Base-by-base conservation (phyloP, 2,113 vertebrate genomes). In the crab-eating macaque (Macaca fascicularis) region DNA sequence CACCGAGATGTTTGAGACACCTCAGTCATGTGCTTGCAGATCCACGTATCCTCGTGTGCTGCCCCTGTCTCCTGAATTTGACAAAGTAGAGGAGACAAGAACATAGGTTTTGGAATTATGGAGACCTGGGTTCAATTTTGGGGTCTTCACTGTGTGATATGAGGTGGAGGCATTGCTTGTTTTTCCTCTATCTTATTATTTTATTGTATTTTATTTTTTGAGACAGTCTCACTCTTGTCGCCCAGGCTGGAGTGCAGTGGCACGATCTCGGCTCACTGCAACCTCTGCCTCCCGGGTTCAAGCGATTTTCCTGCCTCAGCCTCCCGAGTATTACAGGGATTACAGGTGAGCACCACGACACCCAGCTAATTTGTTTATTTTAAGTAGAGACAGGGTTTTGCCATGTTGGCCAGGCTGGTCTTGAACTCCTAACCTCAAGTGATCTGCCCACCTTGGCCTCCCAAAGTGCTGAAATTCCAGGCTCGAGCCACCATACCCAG, bases 131-230 rank as follows among this genome's bases (percentile, higher is more conserved):
- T 83, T 91, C 81, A 10, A 22, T 45, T 70, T 70, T 1, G 48
- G 55, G 25, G 25, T 85, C 85, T 75, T 86, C 22, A 0, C 69
- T 45, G 3, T 76, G 70, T 72, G 38, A 83, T 61, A 45, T 23
- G 74, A 85, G 43, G 50, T 25, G 10, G 61, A 82, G 38, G 52
- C 25, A 40, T 43, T 80, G 2, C 57, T 81, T 59, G 25, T 69
- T 94, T 76, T 20, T n/a, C 90, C 50, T 94, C 0, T 59, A 59
- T 90, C 94, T 90, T 75, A 76, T 69, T 35, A 69, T 69, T 35
- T 67, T 69, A 35, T 16, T 35, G 16, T 67, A 61, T 69, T 35
- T 69, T 8, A 69, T 69, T 32, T 35, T 69, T 69, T 35, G 64
- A 69, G 67, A 35, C 67, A 19, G 32, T 35, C 67, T 69, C 67